Conservation (phyloP, 2,797 vertebrate genomes). For the Muscicapa comitata region DNA sequence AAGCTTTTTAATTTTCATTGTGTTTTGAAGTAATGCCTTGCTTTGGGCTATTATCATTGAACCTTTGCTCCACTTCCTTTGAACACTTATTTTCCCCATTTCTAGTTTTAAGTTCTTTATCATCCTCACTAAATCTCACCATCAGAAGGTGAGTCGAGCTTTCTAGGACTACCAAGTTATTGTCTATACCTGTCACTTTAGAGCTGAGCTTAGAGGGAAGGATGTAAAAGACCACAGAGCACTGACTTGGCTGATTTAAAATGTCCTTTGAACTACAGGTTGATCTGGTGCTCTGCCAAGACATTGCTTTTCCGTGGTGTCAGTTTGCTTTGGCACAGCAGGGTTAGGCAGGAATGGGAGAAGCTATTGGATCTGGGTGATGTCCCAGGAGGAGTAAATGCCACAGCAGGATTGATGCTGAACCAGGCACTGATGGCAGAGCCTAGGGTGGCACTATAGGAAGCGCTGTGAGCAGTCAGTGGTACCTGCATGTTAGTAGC, state of each 20-base stretch:
- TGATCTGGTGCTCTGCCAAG: not conserved
- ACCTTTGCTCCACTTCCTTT: not conserved
- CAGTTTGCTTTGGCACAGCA: not conserved
- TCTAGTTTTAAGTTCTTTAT: not conserved
- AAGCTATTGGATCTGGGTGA: not conserved
- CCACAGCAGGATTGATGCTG: not conserved
- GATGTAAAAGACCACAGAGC: not conserved
- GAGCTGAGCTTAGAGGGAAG: not conserved
- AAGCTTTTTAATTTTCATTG: not conserved
- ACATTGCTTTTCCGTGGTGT: not conserved
- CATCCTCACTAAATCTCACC: not conserved
- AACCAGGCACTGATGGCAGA: not conserved
- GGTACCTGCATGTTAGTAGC: rapidly evolving
- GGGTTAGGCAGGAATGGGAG: not conserved
- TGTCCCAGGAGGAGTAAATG: not conserved
- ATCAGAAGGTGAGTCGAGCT: not conserved
- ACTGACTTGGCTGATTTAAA: not conserved
- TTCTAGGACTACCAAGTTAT: not conserved
- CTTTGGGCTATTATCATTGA: not conserved
- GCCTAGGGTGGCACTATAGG: rapidly evolving
- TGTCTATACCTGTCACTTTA: not conserved
- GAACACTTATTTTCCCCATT: not conserved
- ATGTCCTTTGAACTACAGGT: not conserved
- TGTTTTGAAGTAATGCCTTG: not conserved
- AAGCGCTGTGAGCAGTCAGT: not conserved